Evolutionary conservation across 2,113 vertebrate species (phyloP).

Genomic region (Eidolon helvum): DNA sequence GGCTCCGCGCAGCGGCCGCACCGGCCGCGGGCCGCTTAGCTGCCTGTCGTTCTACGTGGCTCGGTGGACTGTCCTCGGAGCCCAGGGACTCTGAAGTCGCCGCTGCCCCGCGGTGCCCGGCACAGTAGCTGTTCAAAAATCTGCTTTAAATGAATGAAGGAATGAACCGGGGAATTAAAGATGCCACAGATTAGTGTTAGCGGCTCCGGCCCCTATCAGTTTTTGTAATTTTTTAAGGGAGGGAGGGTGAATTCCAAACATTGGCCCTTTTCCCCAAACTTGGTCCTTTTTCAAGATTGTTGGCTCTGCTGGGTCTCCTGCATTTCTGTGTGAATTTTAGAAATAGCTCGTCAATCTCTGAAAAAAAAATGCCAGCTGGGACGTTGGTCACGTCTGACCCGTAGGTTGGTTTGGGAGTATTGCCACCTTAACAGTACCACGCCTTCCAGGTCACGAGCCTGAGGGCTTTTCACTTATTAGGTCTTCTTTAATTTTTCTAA

Average conservation of each 20-base stretch:
- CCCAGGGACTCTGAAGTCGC: background rate
- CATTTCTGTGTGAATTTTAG: background rate
- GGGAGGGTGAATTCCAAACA: background rate
- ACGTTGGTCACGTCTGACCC: background rate
- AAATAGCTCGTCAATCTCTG: background rate
- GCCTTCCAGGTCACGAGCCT: background rate
- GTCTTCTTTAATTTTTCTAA: background rate
- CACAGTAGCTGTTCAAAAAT: background rate
- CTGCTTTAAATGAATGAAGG: background rate
- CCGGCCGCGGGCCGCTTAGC: background rate
- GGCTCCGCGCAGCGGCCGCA: background rate
- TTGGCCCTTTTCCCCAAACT: background rate
- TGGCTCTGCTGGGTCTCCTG: background rate
- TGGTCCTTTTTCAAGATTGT: background rate
- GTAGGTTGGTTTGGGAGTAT: background rate
- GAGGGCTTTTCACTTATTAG: background rate
- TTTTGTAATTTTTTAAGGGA: background rate
- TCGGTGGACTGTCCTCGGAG: background rate
- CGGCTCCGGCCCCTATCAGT: too few species aligned
- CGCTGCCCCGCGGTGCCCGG: rapidly evolving
- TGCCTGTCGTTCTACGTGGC: background rate
- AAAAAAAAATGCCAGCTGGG: background rate
- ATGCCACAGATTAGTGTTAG: background rate
- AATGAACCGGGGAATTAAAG: background rate
- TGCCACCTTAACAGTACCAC: too few species aligned